Base-by-base conservation (phyloP, 2,888 invertebrate species). In the Ectobius pallidus region DNA sequence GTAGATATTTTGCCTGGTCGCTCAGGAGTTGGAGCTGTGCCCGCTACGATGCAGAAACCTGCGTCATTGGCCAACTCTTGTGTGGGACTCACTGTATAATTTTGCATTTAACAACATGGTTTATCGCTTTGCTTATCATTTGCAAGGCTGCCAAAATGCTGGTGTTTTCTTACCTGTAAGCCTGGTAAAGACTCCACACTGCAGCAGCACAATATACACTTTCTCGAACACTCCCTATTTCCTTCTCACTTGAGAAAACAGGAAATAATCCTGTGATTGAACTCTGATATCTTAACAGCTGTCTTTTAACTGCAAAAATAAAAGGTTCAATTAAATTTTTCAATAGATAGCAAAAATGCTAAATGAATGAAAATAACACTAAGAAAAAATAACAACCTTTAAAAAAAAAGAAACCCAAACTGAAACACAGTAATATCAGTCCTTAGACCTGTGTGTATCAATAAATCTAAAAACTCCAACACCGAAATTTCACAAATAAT, bases 201-300 rank as follows among this genome's bases (percentile, higher is more conserved):
- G 97, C 94, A 74, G 95, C 91, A 25, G 98, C 97, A 87, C 98
- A 98, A 82, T 99, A 99, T 77, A 99, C 92, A 83, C 97, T 97
- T 80, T 99, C 99, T 68, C 97, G 89, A 52, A 97, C 93, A 81
- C 96, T 97, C 6, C 93, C 95, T 73, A 93, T 88, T 79, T 89
- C 88, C 73, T 89, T 88, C 80, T 96, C 94, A 70, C 89, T 90
- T 70, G 95, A 93, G 80, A 92, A 82, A 77, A 92, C 92, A 2
- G 98, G 98, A 83, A 97, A 99, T 25, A 99, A 83, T 0, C 98
- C 98, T 49, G 95, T 95, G 69, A 96, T 95, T 62, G 94, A 93
- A 82, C 96, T 96, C 85, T 99, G 98, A 82, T 93, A 94, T 70
- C 91, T 89, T 55, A 99, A 83, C 71, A 99, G 85, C 82, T 98